A percentile compares a stretch with the other conserved stretches of the same genome.
Conservation (phyloP, 1,140 invertebrate genomes). For the Megalonaias nervosa region DNA sequence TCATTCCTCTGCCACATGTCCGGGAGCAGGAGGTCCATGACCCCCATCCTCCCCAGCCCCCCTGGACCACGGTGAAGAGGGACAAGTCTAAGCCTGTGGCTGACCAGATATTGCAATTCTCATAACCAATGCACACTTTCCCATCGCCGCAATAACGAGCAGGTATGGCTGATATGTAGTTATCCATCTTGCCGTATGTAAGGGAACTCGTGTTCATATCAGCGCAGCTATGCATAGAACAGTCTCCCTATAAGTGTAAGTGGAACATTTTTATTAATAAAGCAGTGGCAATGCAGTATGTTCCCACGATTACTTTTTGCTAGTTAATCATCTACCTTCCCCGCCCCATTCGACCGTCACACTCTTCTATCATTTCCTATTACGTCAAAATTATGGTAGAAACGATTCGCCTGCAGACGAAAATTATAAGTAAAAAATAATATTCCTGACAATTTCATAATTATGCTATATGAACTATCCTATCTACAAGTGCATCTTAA, state of each 20-base stretch:
- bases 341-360: too few species aligned
- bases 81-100: background rate
- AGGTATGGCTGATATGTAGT: background rate
- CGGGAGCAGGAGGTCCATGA: conserved; percentile 8
- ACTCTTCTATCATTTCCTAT: too few species aligned
- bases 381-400: too few species aligned
- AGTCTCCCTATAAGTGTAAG: background rate
- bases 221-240: conserved; percentile 7
- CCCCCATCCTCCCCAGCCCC: conserved; percentile 17
- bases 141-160: conserved; percentile 21
- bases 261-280: background rate
- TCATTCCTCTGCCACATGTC: conserved; percentile 23
- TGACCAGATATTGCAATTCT: conserved; percentile 14
- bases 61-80: conserved; percentile 1
- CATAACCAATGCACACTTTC: conserved; percentile 3
- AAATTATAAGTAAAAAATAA: too few species aligned
- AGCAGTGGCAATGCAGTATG: background rate
- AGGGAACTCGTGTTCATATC: conserved; percentile 15
- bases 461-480: too few species aligned
- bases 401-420: too few species aligned
- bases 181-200: conserved; percentile 13
- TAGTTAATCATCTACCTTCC: too few species aligned
- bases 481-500: too few species aligned
- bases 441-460: too few species aligned
- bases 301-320: too few species aligned